These are phyloP conservation scores for Melikaiella ostensackeni DNA, from an alignment of 2,888 invertebrate species.

Conservation along the genomic window DNA sequence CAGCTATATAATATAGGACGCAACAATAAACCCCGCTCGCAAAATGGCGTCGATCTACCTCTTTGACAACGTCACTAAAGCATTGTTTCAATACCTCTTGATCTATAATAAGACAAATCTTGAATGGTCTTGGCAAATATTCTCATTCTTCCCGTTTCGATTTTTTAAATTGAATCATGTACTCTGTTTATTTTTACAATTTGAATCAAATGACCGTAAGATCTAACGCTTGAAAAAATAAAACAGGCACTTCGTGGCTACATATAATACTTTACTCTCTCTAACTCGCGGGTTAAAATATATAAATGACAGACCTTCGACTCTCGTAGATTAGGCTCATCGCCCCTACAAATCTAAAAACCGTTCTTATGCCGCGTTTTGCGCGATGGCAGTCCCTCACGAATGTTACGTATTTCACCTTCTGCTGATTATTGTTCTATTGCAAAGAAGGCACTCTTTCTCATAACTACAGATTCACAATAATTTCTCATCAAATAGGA, in stretches of 20 bases:
- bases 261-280: background rate
- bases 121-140: too few relatives aligned
- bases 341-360: constrained; percentile 2
- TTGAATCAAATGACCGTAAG: background rate
- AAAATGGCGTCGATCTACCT: constrained; percentile 66
- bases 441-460: background rate
- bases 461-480: background rate
- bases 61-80: constrained; percentile 11
- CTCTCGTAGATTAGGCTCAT: constrained; percentile 1
- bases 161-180: too few relatives aligned
- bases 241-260: background rate
- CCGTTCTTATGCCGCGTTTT: background rate
- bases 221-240: background rate
- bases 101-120: background rate
- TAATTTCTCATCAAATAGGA: background rate
- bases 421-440: background rate
- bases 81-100: background rate
- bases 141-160: background rate
- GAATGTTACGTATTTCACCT: background rate
- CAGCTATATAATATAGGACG: constrained; percentile 64
- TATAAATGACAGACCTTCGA: constrained; percentile 9
- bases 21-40: constrained; percentile 68
- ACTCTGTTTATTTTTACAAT: background rate
- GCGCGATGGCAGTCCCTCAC: background rate
- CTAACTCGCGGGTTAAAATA: background rate